Evolutionary conservation across 2,113 vertebrate genomes (phyloP).

Genomic region (Bucco capensis): DNA sequence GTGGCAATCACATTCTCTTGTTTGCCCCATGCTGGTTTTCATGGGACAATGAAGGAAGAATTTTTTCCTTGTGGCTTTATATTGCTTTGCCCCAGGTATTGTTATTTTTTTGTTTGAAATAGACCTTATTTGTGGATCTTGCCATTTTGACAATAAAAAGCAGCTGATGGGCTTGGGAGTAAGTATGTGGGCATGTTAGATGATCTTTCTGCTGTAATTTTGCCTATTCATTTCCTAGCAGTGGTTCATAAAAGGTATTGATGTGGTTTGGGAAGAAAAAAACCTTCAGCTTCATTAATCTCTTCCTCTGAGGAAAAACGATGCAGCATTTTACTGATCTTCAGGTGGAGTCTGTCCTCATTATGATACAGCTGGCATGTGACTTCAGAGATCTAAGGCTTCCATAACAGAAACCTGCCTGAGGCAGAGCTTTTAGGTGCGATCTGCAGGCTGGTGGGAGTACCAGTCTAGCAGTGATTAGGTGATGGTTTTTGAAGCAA

Average conservation of each 20-base stretch:
- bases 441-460: neutral
- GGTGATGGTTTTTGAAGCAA: neutral
- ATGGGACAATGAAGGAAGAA: neutral
- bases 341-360: neutral
- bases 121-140: neutral
- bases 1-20: neutral
- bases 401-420: neutral
- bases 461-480: neutral
- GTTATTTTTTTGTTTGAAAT: neutral
- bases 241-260: neutral
- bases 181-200: rapidly evolving
- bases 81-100: neutral
- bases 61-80: neutral
- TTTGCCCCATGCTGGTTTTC: neutral
- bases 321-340: neutral
- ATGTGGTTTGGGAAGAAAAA: neutral
- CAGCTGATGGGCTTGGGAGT: neutral
- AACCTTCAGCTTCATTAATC: neutral
- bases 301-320: neutral
- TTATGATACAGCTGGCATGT: neutral
- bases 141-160: neutral
- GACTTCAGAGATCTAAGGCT: neutral
- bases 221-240: neutral
- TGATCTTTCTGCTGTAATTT: neutral
- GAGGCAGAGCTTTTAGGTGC: neutral